Conservation (phyloP, 1,140 invertebrate genomes). For the Ceratina japonica region DNA sequence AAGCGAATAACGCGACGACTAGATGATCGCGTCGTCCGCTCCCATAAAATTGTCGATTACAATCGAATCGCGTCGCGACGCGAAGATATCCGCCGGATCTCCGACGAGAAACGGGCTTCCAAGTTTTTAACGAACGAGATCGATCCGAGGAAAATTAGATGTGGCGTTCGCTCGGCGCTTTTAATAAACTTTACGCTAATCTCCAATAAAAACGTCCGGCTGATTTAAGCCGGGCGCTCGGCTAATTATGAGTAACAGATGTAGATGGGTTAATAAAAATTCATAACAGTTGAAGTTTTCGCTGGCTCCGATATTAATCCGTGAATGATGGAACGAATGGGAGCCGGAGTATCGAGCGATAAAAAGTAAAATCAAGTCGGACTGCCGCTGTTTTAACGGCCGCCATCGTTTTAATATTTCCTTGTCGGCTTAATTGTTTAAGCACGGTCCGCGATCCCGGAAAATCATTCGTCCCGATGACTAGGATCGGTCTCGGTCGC, state of each 20-base stretch:
- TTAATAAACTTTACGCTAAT: conserved; percentile 45
- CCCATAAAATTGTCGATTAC: too few relatives aligned
- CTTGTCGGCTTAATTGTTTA: conserved; percentile 39
- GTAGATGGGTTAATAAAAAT: conserved; percentile 52
- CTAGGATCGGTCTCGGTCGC: neutral
- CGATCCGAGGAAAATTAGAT: conserved; percentile 2
- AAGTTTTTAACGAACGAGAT: neutral
- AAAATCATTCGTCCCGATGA: conserved; percentile 21
- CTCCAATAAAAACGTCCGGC: conserved; percentile 36
- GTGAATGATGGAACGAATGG: conserved; percentile 41
- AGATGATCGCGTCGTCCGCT: neutral
- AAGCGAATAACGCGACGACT: conserved; percentile 66
- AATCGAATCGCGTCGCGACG: neutral
- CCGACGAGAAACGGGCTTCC: neutral
- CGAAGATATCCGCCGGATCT: neutral
- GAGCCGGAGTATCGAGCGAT: conserved; percentile 15
- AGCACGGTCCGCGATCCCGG: conserved; percentile 28
- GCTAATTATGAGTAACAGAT: conserved; percentile 50
- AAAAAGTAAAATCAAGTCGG: conserved; percentile 44
- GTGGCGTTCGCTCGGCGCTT: conserved; percentile 8
- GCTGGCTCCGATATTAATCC: conserved; percentile 43
- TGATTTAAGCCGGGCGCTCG: conserved; percentile 35
- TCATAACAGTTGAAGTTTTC: conserved; percentile 39
- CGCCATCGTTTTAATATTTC: conserved; percentile 40
- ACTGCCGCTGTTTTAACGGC: conserved; percentile 32